These are phyloP conservation scores for Neolamprologus hecqui DNA, from an alignment of 2,113 vertebrate genomes.

Conservation along the genomic window DNA sequence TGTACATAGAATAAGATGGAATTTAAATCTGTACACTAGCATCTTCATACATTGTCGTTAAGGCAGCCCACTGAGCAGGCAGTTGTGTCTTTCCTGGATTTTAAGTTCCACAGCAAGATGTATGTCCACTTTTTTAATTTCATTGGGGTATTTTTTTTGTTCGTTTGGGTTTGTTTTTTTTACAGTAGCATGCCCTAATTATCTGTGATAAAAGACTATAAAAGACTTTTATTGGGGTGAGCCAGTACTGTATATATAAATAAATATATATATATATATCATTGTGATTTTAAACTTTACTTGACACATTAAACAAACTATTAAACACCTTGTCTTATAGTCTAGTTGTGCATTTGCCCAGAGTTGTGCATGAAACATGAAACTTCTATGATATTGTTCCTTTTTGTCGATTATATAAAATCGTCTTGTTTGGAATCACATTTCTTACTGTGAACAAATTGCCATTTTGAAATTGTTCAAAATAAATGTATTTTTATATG, in stretches of 20 bases:
- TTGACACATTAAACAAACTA: slow-evolving; percentile 40
- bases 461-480: slow-evolving; percentile 66
- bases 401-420: slow-evolving; percentile 35
- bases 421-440: slow-evolving; percentile 40
- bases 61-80: neutral
- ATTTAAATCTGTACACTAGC: slow-evolving; percentile 28
- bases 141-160: neutral
- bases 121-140: slow-evolving; percentile 4
- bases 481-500: slow-evolving; percentile 78
- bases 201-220: slow-evolving; percentile 23
- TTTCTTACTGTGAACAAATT: slow-evolving; percentile 71
- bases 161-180: neutral
- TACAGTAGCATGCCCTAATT: slow-evolving; percentile 56
- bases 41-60: slow-evolving; percentile 19
- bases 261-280: neutral
- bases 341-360: slow-evolving; percentile 49
- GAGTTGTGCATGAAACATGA: slow-evolving; percentile 60
- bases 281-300: slow-evolving; percentile 50
- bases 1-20: slow-evolving; percentile 46
- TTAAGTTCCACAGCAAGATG: slow-evolving; percentile 2
- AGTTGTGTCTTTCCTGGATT: slow-evolving; percentile 14
- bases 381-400: slow-evolving; percentile 35
- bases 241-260: slow-evolving; percentile 7
- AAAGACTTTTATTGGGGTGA: slow-evolving; percentile 21
- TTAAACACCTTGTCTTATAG: slow-evolving; percentile 44